Evolutionary conservation across 2,113 vertebrate species (phyloP).

Genomic region (Gallinago paraguaiae): DNA sequence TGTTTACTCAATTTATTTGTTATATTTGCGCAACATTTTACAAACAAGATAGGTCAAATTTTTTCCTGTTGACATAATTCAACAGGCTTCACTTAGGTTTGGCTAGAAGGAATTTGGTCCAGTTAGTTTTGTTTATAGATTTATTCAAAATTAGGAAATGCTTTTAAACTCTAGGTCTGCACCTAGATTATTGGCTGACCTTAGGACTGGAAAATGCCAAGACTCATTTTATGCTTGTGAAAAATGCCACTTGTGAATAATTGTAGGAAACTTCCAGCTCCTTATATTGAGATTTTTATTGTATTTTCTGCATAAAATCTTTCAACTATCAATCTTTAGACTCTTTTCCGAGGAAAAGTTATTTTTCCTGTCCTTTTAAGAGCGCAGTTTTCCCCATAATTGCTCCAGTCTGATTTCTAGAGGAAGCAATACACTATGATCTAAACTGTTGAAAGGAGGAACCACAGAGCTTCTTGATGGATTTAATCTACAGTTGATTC

Average conservation of each 20-base stretch:
- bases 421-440: background rate
- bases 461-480: background rate
- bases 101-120: background rate
- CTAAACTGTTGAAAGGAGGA: background rate
- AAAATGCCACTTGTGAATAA: background rate
- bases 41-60: conserved; percentile 3
- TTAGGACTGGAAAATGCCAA: background rate
- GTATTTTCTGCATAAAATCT: background rate
- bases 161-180: background rate
- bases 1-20: conserved; percentile 37
- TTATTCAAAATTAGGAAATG: background rate
- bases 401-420: background rate
- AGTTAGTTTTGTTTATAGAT: background rate
- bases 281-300: background rate
- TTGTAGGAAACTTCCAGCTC: background rate
- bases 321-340: background rate
- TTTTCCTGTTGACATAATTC: conserved; percentile 34
- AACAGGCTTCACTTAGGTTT: background rate
- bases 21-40: background rate
- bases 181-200: background rate
- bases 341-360: background rate
- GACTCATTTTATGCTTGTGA: background rate
- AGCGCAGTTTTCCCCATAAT: background rate
- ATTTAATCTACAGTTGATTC: background rate
- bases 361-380: background rate